Conservation (phyloP, 2,113 vertebrate species). For the Irena cyanogastra region DNA sequence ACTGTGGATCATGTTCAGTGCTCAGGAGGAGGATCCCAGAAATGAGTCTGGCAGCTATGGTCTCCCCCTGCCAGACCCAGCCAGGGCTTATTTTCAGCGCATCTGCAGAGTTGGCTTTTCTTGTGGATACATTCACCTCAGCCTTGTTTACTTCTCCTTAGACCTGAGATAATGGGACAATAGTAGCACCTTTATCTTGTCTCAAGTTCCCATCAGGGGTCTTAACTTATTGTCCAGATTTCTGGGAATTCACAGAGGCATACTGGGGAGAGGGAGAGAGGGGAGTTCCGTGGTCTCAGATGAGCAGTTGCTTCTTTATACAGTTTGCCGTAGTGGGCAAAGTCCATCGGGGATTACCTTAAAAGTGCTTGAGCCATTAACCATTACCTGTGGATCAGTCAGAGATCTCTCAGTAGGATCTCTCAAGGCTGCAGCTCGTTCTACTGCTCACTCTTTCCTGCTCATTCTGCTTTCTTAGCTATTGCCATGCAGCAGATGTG, state of each 20-base stretch:
- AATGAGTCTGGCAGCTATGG: neutral
- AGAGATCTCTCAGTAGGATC: neutral
- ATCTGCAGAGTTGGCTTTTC: neutral
- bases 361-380: neutral
- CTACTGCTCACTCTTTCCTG: neutral
- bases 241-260: neutral
- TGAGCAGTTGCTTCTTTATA: neutral
- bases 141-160: neutral
- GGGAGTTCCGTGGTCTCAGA: neutral
- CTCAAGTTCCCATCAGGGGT: neutral
- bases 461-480: neutral
- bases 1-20: neutral
- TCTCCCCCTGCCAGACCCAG: neutral
- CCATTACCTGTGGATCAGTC: neutral
- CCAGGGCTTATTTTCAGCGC: neutral
- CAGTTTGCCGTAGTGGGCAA: neutral
- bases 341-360: neutral
- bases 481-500: neutral
- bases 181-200: neutral
- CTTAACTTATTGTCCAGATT: neutral
- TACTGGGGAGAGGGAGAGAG: neutral
- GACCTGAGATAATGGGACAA: neutral
- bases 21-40: neutral
- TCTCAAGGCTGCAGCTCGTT: neutral
- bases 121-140: neutral